Evolutionary conservation across 2,888 invertebrate genomes (phyloP).

Genomic region (Pasiphila rectangulata): DNA sequence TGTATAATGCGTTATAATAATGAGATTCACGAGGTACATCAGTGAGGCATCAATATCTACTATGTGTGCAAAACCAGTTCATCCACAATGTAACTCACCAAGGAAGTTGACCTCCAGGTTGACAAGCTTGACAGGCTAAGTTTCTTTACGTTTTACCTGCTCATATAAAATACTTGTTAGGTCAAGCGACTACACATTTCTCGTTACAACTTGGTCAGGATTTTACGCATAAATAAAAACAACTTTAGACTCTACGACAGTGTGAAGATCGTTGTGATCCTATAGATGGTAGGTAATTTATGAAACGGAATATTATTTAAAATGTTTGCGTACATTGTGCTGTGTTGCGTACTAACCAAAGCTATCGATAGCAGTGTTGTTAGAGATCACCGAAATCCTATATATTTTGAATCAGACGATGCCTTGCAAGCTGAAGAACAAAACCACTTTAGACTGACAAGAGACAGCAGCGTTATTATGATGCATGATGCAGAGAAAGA

Average conservation of each 20-base stretch:
- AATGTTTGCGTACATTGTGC: constrained; percentile 9
- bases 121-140: neutral
- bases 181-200: constrained; percentile 1
- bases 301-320: no score
- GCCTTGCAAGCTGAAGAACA: neutral
- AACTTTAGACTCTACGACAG: no score
- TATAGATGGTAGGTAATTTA: no score
- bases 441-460: neutral
- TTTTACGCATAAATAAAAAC: no score
- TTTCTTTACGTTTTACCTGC: neutral
- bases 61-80: neutral
- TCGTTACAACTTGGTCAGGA: neutral
- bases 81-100: neutral
- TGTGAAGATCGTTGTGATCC: no score
- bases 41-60: no score
- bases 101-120: constrained; percentile 13
- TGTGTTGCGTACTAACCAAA: constrained; percentile 11
- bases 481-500: neutral
- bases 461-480: neutral
- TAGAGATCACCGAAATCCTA: neutral
- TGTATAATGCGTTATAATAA: no score
- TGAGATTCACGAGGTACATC: no score
- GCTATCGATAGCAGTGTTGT: constrained; percentile 7
- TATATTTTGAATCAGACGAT: neutral
- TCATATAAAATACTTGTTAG: constrained; percentile 4